These are phyloP conservation scores for Tridacna crocea DNA, from an alignment of 2,888 invertebrate genomes.

Conservation along the genomic window DNA sequence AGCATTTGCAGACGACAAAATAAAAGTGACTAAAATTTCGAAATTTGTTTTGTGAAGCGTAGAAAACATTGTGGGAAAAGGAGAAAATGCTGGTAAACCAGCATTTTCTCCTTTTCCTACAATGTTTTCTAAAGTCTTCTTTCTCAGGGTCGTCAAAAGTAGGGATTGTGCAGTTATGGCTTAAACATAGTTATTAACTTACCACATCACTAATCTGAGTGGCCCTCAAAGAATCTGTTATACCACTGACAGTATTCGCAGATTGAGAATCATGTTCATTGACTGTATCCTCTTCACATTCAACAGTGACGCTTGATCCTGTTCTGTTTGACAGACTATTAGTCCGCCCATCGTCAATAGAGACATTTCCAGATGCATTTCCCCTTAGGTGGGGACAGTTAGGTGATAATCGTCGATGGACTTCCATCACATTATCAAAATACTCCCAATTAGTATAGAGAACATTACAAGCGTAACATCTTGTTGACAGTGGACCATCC, in stretches of 20 bases:
- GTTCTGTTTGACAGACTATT: too few species aligned
- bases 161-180: too few species aligned
- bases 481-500: constrained; percentile 39
- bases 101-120: too few species aligned
- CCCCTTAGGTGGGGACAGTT: constrained; percentile 42
- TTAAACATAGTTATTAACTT: background rate
- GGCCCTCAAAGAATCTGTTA: background rate
- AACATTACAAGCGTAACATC: constrained; percentile 35
- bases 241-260: background rate
- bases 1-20: too few species aligned
- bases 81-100: too few species aligned
- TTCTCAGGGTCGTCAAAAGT: too few species aligned
- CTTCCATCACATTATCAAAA: constrained; percentile 44
- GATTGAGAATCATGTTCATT: background rate
- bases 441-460: constrained; percentile 35
- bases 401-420: constrained; percentile 55
- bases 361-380: background rate
- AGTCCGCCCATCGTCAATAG: too few species aligned
- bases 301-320: background rate
- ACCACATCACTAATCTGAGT: constrained; percentile 2
- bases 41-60: too few species aligned
- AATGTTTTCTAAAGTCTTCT: too few species aligned
- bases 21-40: too few species aligned
- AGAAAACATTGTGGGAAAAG: too few species aligned
- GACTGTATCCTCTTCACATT: background rate